Conservation (phyloP, 30 jellyfish, hydroid and myxozoan species). For the Aurelia aurita region DNA sequence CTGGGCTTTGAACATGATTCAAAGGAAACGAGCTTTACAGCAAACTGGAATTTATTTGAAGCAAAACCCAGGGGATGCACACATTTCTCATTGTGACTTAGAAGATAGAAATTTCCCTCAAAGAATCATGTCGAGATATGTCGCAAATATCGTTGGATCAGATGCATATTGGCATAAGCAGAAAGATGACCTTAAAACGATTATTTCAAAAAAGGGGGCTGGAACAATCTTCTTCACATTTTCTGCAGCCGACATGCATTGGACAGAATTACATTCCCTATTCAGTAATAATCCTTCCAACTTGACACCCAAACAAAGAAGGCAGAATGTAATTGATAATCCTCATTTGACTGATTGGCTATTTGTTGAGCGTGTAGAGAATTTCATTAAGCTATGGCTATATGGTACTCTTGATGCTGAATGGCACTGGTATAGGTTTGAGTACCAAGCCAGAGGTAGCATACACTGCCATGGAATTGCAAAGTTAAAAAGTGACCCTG, state of each 20-base stretch:
- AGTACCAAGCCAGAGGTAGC: slow-evolving; percentile 59
- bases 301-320: not conserved
- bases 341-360: slow-evolving; percentile 43
- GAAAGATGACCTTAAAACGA: slow-evolving; percentile 21
- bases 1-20: too few relatives aligned
- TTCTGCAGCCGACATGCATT: slow-evolving; percentile 37
- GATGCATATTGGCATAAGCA: slow-evolving; percentile 45
- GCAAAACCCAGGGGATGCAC: too few relatives aligned
- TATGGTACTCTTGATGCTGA: slow-evolving; percentile 40
- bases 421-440: slow-evolving; percentile 74
- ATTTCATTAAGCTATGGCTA: slow-evolving; percentile 46
- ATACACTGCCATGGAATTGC: slow-evolving; percentile 66
- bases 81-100: too few relatives aligned
- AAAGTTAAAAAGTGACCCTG: too few relatives aligned
- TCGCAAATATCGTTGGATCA: slow-evolving; percentile 25
- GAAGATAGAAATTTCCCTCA: too few relatives aligned
- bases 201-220: slow-evolving; percentile 41
- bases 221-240: slow-evolving; percentile 63
- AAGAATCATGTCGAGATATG: slow-evolving; percentile 31
- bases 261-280: too few relatives aligned
- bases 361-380: slow-evolving; percentile 42
- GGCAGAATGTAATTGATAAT: slow-evolving; percentile 26
- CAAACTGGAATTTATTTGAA: too few relatives aligned
- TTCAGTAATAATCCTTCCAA: not conserved
- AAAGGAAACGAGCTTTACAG: too few relatives aligned